Evolutionary conservation across 2,113 vertebrate genomes (phyloP), one percentile per base, ranked within the genome.

Genomic region (Tyto alba): DNA sequence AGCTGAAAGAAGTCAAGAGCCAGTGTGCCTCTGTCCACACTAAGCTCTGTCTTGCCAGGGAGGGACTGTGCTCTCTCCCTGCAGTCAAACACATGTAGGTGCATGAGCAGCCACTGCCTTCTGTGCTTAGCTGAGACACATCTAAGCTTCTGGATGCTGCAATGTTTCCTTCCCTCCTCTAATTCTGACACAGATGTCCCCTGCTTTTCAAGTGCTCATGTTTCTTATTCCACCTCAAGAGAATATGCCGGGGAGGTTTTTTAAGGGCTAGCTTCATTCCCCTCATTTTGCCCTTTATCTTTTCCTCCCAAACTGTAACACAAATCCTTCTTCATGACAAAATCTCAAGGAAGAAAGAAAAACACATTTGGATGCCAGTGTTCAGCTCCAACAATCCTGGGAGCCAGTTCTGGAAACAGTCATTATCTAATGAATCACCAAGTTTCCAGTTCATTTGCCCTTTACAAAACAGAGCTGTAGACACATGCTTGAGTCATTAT

Each of bases 391-490:
- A 69, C 89, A 91, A 88, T 96, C 81, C 91, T 94, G 91, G 84
- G 91, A 97, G 91, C 60, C 74, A 67, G 80, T 72, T 91, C 66
- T 95, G 93, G 86, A 89, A 95, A 91, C 4, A 88, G 66, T 47
- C 64, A 75, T 91, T 89, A 94, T 91, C 84, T 93, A 78, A 91
- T 94, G 95, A 96, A 95, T 96, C 94, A 97, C 84, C 83, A 64
- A 66, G 69, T 95, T 94, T 94, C 95, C 96, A 97, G 93, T 27
- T 64, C 47, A 78, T 69, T 92, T 84, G 69, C 92, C 81, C 80
- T 85, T 94, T 85, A 93, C 48, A 56, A 48, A 97, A 60, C 34
- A 86, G 79, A 90, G 83, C 72, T 85, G 38, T 3, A 53, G 75
- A 63, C 81, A 93, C 66, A 73, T 62, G 89, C 53, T 89, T 50